These are phyloP conservation scores for Cuculus canorus DNA, from an alignment of 2,797 vertebrate genomes.

Conservation along the genomic window DNA sequence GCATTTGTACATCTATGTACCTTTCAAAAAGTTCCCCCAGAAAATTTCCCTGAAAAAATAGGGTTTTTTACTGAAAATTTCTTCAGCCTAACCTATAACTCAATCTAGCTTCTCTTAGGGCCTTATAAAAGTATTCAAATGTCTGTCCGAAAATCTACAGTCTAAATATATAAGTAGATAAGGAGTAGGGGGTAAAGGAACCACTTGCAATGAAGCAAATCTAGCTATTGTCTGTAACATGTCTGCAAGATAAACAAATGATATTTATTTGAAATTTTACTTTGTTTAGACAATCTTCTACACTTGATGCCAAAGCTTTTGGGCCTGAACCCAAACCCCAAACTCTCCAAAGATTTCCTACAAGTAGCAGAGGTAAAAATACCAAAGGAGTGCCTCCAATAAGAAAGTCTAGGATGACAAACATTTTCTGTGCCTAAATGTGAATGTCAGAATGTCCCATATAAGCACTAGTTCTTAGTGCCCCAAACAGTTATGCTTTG, in stretches of 20 bases:
- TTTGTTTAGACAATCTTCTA: neutral
- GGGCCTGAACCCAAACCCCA: neutral
- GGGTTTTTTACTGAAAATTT: neutral
- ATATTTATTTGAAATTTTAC: neutral
- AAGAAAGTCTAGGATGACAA: neutral
- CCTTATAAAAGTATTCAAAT: neutral
- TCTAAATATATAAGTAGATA: neutral
- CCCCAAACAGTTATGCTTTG: neutral
- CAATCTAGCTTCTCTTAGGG: neutral
- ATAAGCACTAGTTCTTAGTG: neutral
- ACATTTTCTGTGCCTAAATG: neutral
- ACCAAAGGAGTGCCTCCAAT: fast-evolving
- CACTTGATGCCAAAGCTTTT: neutral
- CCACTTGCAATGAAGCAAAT: neutral
- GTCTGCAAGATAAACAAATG: neutral
- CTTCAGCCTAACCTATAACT: neutral
- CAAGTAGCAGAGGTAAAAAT: neutral
- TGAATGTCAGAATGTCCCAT: neutral
- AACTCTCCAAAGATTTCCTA: neutral
- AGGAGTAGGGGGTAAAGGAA: neutral
- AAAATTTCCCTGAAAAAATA: neutral
- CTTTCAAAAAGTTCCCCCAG: neutral
- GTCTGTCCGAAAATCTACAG: neutral
- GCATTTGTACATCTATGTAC: neutral
- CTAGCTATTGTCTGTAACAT: neutral